Evolutionary conservation across 1,140 invertebrate genomes (phyloP).

Genomic region (Neocloeon triangulifer): DNA sequence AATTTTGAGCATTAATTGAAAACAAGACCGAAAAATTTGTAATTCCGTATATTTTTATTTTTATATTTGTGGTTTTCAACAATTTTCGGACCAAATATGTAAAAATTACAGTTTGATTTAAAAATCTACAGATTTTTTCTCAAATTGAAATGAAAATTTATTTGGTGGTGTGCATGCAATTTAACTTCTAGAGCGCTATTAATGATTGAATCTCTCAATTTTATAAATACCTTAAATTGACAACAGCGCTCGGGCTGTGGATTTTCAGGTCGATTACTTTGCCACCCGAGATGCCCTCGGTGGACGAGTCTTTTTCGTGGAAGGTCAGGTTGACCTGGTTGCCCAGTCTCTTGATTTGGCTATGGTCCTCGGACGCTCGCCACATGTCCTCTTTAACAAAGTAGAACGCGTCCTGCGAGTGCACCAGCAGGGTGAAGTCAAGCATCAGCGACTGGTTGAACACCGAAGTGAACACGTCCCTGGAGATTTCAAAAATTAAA

Average conservation of each 20-base stretch:
- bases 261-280: conserved; percentile 58
- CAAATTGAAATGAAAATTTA: too few species aligned
- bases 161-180: too few species aligned
- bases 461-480: conserved; percentile 82
- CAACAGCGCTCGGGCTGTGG: conserved; percentile 55
- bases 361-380: conserved; percentile 67
- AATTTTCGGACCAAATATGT: too few species aligned
- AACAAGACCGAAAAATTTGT: too few species aligned
- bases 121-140: too few species aligned
- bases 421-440: conserved; percentile 69
- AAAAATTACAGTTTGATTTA: too few species aligned
- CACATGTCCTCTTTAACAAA: conserved; percentile 83
- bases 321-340: conserved; percentile 84
- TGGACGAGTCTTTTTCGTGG: conserved; percentile 49
- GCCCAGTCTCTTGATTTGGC: conserved; percentile 66
- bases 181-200: too few species aligned
- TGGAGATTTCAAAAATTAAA: too few species aligned
- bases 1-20: too few species aligned
- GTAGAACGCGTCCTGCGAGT: conserved; percentile 83
- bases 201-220: too few species aligned
- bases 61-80: too few species aligned
- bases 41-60: too few species aligned
- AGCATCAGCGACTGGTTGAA: conserved; percentile 78
- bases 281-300: neutral
- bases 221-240: conserved; percentile 61